phyloP scores from a whole-genome alignment of 2,113 vertebrate species.

The Sinocyclocheilus anophthalmus region DNA sequence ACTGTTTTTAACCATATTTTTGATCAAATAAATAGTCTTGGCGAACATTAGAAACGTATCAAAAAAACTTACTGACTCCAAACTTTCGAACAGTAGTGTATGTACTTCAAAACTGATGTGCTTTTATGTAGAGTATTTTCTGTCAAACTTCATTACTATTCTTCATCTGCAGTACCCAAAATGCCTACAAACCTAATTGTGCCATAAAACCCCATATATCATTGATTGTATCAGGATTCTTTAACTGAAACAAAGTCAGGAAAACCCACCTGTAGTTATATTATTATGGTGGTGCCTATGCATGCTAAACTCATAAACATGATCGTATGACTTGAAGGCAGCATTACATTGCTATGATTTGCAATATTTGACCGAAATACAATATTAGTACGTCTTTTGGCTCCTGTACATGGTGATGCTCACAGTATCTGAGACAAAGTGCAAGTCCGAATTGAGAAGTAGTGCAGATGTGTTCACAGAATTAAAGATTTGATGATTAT shows the following conservation, averaged over 20 bases:
- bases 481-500: neutral
- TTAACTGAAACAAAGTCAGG: too few species aligned
- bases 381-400: neutral
- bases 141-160: neutral
- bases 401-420: neutral
- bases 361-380: neutral
- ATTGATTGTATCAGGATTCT: neutral
- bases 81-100: neutral
- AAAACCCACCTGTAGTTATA: neutral
- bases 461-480: neutral
- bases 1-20: neutral
- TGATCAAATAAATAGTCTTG: too few species aligned
- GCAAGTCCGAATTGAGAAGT: neutral
- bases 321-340: neutral
- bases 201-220: too few species aligned
- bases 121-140: neutral
- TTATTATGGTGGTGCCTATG: neutral
- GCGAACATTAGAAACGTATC: too few species aligned
- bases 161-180: neutral
- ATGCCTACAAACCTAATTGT: neutral
- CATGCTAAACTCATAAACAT: neutral
- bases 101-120: neutral
- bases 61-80: too few species aligned
- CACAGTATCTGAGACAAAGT: neutral
- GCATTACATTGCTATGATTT: neutral